A percentile compares a stretch with the other conserved stretches of the same genome.
These are phyloP conservation scores for Muscicapa comitata DNA, from an alignment of 2,797 vertebrate species.

Conservation along the genomic window DNA sequence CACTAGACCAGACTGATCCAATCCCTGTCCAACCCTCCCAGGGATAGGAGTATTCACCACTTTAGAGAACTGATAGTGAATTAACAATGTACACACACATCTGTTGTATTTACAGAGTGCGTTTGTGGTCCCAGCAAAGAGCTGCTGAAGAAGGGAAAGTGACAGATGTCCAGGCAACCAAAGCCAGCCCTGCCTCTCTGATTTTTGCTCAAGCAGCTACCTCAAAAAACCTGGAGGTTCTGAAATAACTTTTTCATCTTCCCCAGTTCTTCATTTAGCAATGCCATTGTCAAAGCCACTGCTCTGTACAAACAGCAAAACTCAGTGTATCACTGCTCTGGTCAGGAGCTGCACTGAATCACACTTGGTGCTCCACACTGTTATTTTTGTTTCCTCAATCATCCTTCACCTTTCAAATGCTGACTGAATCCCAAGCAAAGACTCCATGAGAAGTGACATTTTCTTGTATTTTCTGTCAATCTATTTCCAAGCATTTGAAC, in stretches of 20 bases:
- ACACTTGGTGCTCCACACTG: neutral
- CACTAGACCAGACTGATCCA: neutral
- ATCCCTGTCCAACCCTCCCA: neutral
- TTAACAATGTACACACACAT: rapidly evolving
- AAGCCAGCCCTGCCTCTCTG: neutral
- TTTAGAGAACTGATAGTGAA: neutral
- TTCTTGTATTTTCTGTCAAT: neutral
- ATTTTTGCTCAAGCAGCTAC: neutral
- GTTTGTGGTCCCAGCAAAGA: neutral
- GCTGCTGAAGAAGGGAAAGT: neutral
- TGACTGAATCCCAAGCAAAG: neutral
- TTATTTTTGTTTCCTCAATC: neutral
- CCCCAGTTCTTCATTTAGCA: neutral
- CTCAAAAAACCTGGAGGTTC: neutral
- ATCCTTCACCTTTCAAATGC: neutral
- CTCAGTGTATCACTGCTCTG: neutral
- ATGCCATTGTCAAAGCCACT: neutral
- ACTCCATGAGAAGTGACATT: neutral
- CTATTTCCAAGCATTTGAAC: neutral
- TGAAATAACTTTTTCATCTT: neutral
- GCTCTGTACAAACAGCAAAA: neutral
- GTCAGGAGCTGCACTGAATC: neutral
- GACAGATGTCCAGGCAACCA: neutral
- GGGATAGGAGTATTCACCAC: neutral
- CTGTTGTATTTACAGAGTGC: neutral